These are phyloP conservation scores for Oxyura jamaicensis DNA, from an alignment of 2,113 vertebrate species.

Conservation along the genomic window DNA sequence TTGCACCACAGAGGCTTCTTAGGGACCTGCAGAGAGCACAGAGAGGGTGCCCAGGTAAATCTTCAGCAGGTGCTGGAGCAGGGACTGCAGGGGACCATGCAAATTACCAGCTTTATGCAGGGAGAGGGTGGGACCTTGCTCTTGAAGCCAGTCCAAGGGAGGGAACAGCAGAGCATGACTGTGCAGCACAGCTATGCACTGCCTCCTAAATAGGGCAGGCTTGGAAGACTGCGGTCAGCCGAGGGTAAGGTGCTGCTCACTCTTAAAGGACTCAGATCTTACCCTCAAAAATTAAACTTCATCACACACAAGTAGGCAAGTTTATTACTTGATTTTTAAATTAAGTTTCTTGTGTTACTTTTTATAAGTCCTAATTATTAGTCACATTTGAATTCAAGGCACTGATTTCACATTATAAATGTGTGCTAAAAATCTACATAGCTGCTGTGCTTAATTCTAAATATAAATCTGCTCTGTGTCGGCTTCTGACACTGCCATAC, in stretches of 20 bases:
- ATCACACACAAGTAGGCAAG: background rate
- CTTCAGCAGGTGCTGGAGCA: accelerated
- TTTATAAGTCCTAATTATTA: background rate
- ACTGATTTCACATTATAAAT: background rate
- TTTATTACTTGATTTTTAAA: background rate
- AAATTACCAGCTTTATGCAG: background rate
- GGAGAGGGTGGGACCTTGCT: background rate
- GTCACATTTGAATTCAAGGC: background rate
- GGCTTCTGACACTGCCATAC: background rate
- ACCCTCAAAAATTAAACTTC: background rate
- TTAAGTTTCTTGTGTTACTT: background rate
- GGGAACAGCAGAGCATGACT: background rate
- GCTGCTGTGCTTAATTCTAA: background rate
- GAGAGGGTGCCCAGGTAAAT: background rate
- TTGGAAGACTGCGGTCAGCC: accelerated
- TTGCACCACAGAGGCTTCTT: background rate
- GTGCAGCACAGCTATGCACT: background rate
- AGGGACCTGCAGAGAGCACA: background rate
- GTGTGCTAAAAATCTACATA: background rate
- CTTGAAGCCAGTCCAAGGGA: background rate
- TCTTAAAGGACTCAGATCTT: background rate
- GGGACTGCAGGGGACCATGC: background rate
- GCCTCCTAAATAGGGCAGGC: background rate
- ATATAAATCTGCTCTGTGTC: background rate
- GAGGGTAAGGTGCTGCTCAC: background rate